Base-by-base conservation (phyloP, 2,797 vertebrate species). In the Semotilus atromaculatus region DNA sequence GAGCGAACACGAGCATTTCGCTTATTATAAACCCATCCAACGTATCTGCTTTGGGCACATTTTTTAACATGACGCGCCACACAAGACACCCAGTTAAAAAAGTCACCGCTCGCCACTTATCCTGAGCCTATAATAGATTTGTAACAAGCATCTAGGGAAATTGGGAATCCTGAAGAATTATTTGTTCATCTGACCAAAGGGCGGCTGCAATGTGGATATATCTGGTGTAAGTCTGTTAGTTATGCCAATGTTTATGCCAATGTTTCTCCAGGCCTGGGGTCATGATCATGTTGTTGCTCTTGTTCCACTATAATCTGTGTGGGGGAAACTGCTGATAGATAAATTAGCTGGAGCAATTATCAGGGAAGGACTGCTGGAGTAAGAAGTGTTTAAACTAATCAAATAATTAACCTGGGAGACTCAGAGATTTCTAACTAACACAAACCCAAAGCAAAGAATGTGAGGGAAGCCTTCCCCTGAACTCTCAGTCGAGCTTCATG, bases 301-400 rank as follows among this genome's bases (percentile, higher is more conserved):
- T 58, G 48, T 48, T 74, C 21, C 77, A 51, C 38, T 31, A 72
- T 43, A 38, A 85, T 36, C 38, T 85, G 38, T 31, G 68, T 45
- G 31, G 16, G 29, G 48, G 21, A 88, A 89, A 88, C 74, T 89
- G 88, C 85, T 89, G 87, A 85, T 85, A 55, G 80, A 82, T 89
- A 31, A 76, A 81, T 76, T 74, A 81, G 76, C 73, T 64, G 23
- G 9, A 48, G 67, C 71, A 88, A 86, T 87, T 84, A 88, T 84
- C 53, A 85, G n/a, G 71, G 85, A 85, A 85, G 77, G 73, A 71
- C 88, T 79, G 85, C 77, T 81, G 67, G 64, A 76, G 81, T 72
- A 82, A 88, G 66, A 86, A 62, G 34, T 85, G 74, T 86, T 90
- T 48, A 77, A 64, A 31, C 80, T 86, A 83, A 83, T 87, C 51